Percentiles rank a stretch among this genome's conserved stretches.
These are phyloP conservation scores for Chymomyza procnemis DNA, from an alignment of 2,888 invertebrate species.

Conservation along the genomic window DNA sequence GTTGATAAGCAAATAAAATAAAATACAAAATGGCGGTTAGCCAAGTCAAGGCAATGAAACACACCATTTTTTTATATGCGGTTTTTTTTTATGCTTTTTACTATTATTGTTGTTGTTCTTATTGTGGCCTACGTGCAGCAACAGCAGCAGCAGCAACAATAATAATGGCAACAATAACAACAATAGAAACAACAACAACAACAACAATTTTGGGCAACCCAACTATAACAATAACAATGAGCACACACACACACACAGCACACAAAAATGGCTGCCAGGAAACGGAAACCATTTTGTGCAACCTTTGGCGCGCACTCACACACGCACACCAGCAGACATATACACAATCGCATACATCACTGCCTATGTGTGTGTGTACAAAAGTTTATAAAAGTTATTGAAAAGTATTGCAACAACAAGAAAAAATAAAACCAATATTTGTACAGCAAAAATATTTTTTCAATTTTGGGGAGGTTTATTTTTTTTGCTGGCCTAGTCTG, in stretches of 20 bases:
- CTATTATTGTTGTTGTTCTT: conserved; percentile 4
- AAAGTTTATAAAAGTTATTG: conserved; percentile 29
- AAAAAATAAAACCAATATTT: conserved; percentile 22
- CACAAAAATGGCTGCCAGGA: conserved; percentile 3
- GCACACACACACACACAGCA: neutral
- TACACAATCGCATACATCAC: neutral
- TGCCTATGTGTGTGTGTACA: neutral
- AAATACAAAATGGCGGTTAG: conserved; percentile 44
- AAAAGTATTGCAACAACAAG: conserved; percentile 23
- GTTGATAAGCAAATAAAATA: conserved; percentile 50
- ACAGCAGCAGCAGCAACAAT: conserved; percentile 3
- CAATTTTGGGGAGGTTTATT: neutral
- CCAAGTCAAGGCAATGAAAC: conserved; percentile 42
- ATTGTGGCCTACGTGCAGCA: conserved; percentile 17
- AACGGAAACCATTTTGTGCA: conserved; percentile 33
- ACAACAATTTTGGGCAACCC: neutral
- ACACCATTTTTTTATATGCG: conserved; percentile 3
- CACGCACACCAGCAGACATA: neutral
- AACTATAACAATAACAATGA: conserved; percentile 32
- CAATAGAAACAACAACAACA: neutral
- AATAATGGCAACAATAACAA: neutral
- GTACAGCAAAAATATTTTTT: neutral
- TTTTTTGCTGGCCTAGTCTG: conserved; percentile 3
- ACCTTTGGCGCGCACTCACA: conserved; percentile 9
- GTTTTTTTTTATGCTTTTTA: neutral